Percentiles rank a stretch among this genome's conserved stretches.
Conservation (phyloP, 2,797 vertebrate species). For the Argentina silus region DNA sequence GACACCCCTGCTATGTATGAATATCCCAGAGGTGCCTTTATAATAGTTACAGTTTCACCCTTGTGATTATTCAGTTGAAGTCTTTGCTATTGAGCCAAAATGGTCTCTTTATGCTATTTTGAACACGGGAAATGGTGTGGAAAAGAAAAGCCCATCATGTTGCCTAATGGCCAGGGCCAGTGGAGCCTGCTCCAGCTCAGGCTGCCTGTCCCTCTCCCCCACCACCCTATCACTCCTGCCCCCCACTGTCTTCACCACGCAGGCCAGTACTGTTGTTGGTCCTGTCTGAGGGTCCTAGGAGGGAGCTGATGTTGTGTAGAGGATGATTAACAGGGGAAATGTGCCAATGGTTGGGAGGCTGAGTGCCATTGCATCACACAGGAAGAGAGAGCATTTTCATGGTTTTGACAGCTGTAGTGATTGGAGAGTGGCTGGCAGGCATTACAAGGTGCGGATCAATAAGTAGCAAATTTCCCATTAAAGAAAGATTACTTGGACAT, state of each 20-base stretch:
- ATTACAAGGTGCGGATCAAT: slow-evolving; percentile 96
- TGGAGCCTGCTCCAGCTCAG: slow-evolving; percentile 69
- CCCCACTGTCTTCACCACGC: slow-evolving; percentile 59
- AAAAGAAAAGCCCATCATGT: slow-evolving; percentile 81
- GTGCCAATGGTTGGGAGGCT: slow-evolving; percentile 69
- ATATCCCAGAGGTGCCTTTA: slow-evolving; percentile 83
- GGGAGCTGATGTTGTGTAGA: slow-evolving; percentile 57
- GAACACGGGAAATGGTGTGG: slow-evolving; percentile 79
- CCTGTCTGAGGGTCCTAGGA: slow-evolving; percentile 60
- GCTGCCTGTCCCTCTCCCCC: slow-evolving; percentile 46
- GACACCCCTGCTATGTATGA: slow-evolving; percentile 82
- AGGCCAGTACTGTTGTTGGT: slow-evolving; percentile 19
- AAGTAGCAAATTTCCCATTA: slow-evolving; percentile 98
- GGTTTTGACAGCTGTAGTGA: slow-evolving; percentile 92
- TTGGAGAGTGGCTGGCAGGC: slow-evolving; percentile 92
- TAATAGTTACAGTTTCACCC: slow-evolving; percentile 87
- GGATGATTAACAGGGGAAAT: slow-evolving; percentile 84
- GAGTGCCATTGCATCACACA: slow-evolving; percentile 78
- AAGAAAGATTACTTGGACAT: slow-evolving; percentile 92
- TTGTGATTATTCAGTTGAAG: slow-evolving; percentile 86
- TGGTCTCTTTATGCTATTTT: slow-evolving; percentile 82
- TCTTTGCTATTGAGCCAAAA: slow-evolving; percentile 83
- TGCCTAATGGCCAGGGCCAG: slow-evolving; percentile 78
- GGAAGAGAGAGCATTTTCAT: slow-evolving; percentile 82
- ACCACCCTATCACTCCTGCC: slow-evolving; percentile 57